Conservation (phyloP, 2,888 invertebrate genomes). For the Eupelmus urozonus region DNA sequence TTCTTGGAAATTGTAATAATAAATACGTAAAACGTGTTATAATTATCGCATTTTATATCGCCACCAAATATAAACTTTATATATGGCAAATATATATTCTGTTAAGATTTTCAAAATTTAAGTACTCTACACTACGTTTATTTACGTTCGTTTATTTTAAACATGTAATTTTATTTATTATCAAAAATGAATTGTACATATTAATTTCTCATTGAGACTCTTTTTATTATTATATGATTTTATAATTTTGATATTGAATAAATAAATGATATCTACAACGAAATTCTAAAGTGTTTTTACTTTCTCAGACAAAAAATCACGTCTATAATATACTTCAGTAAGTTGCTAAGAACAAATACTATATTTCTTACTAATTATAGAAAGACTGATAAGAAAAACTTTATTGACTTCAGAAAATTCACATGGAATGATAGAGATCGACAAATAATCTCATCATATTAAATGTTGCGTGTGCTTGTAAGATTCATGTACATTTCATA, state of each 20-base stretch:
- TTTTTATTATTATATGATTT: slow-evolving; percentile 57
- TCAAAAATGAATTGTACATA: slow-evolving; percentile 36
- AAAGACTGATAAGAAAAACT: too few species aligned
- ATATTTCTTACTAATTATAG: too few species aligned
- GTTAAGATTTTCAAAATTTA: slow-evolving; percentile 33
- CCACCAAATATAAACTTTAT: slow-evolving; percentile 41
- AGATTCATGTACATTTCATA: too few species aligned
- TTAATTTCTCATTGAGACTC: slow-evolving; percentile 25
- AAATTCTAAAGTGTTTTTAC: neutral
- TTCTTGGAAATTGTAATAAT: slow-evolving; percentile 45
- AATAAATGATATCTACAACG: slow-evolving; percentile 35
- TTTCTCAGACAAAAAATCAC: too few species aligned
- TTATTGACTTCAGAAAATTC: too few species aligned
- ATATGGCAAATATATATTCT: slow-evolving; percentile 5
- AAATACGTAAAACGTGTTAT: slow-evolving; percentile 27
- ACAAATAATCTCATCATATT: too few species aligned
- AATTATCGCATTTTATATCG: slow-evolving; percentile 46
- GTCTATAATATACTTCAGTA: too few species aligned
- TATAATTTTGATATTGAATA: slow-evolving; percentile 56
- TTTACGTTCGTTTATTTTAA: slow-evolving; percentile 20
- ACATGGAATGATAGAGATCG: too few species aligned
- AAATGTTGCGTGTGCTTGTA: too few species aligned
- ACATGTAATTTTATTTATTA: slow-evolving; percentile 22
- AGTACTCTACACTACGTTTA: slow-evolving; percentile 20
- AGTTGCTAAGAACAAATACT: too few species aligned